Percentiles rank a stretch among this genome's conserved stretches.
These are phyloP conservation scores for Pogoniulus pusillus DNA, from an alignment of 2,797 vertebrate species.

Conservation along the genomic window DNA sequence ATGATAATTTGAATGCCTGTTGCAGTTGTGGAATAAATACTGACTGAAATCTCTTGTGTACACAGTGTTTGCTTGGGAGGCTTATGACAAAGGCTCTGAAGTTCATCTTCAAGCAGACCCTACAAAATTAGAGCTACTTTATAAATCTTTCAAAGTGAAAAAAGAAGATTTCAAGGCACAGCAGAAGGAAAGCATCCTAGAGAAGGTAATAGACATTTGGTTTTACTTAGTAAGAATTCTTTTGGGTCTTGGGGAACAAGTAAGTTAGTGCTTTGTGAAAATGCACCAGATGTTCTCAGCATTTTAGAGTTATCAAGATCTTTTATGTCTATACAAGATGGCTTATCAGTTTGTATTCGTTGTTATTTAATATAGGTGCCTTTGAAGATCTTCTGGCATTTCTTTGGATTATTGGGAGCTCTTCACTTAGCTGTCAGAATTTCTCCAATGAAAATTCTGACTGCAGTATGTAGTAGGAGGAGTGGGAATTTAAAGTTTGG, in stretches of 20 bases:
- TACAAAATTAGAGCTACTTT: constrained; percentile 94
- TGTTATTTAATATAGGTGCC: neutral
- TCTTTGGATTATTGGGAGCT: neutral
- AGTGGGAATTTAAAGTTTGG: neutral
- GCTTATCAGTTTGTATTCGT: neutral
- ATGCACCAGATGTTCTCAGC: neutral
- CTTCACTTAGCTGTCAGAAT: neutral
- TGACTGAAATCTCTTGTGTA: constrained; percentile 8
- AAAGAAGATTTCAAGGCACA: constrained; percentile 97
- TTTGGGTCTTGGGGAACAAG: neutral
- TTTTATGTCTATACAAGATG: neutral
- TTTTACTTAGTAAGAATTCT: neutral
- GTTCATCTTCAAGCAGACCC: constrained; percentile 98
- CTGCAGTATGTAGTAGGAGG: neutral
- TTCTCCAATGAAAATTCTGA: neutral
- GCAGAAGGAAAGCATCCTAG: constrained; percentile 93
- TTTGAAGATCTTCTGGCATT: neutral
- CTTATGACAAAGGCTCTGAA: constrained; percentile 97
- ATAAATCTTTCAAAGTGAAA: constrained; percentile 96
- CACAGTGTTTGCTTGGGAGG: constrained; percentile 98
- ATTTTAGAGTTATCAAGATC: neutral
- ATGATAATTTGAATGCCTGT: neutral
- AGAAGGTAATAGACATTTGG: constrained; percentile 81
- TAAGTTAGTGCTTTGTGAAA: neutral
- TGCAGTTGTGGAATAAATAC: neutral